A percentile compares a stretch with the other conserved stretches of the same genome.
Evolutionary conservation across 2,888 invertebrate species (phyloP).

Genomic region (Merodon equestris): DNA sequence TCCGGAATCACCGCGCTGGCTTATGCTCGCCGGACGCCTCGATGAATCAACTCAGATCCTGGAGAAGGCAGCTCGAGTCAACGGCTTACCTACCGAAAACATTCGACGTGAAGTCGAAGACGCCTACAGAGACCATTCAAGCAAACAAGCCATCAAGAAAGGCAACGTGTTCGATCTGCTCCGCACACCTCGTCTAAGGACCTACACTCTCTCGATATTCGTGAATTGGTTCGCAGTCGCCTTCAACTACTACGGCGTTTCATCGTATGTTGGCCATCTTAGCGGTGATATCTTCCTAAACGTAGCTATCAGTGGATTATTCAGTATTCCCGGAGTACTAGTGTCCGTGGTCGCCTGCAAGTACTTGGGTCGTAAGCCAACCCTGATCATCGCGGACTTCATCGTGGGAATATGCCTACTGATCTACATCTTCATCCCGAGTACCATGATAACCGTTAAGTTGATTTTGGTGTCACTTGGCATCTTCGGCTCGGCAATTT

Average conservation of each 20-base stretch:
- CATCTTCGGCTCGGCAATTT: conserved; percentile 87
- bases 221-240: conserved; percentile 82
- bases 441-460: conserved; percentile 70
- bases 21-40: conserved; percentile 83
- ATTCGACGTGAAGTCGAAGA: conserved; percentile 76
- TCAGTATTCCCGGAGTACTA: conserved; percentile 83
- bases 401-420: conserved; percentile 84
- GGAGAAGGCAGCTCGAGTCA: conserved; percentile 81
- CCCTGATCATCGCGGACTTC: conserved; percentile 82
- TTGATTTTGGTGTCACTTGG: conserved; percentile 81
- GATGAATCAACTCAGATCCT: conserved; percentile 82
- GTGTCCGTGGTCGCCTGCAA: conserved; percentile 81
- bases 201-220: conserved; percentile 79
- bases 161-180: conserved; percentile 83
- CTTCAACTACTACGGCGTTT: conserved; percentile 91
- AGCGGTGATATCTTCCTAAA: conserved; percentile 89
- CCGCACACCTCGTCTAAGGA: conserved; percentile 83
- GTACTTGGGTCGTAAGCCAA: conserved; percentile 84
- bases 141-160: conserved; percentile 7
- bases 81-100: conserved; percentile 79
- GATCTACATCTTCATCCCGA: conserved; percentile 81
- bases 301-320: conserved; percentile 87
- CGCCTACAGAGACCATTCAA: conserved; percentile 78
- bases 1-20: conserved; percentile 89
- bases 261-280: conserved; percentile 88